Conservation (phyloP, 2,888 invertebrate genomes). For the Furcula furcula region DNA sequence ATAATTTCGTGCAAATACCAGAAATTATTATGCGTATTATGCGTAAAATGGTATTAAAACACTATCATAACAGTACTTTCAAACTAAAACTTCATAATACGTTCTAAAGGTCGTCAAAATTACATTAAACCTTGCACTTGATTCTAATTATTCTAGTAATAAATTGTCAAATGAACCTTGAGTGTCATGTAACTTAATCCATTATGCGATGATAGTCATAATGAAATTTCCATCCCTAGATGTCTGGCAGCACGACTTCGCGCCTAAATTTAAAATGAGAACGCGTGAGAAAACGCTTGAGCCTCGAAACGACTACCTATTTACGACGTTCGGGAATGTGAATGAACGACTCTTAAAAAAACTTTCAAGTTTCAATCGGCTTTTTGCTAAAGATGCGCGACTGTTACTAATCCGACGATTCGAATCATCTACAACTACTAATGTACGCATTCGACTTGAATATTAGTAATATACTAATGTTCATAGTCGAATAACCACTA, state of each 20-base stretch:
- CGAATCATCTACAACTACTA: too few relatives aligned
- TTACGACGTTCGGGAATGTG: conserved; percentile 59
- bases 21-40: too few relatives aligned
- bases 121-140: too few relatives aligned
- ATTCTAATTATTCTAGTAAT: background rate
- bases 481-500: too few relatives aligned
- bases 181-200: conserved; percentile 2
- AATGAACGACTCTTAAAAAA: conserved; percentile 44
- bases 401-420: too few relatives aligned
- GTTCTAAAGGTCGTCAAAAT: too few relatives aligned
- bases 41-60: too few relatives aligned
- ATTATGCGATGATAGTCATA: conserved; percentile 15
- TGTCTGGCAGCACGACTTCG: conserved; percentile 53
- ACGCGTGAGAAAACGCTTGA: conserved; percentile 69
- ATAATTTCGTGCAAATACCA: too few relatives aligned
- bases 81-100: too few relatives aligned
- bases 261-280: conserved; percentile 69
- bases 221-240: conserved; percentile 30
- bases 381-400: conserved; percentile 38
- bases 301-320: conserved; percentile 57
- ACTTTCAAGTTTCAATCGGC: conserved; percentile 24
- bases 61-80: too few relatives aligned
- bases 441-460: too few relatives aligned
- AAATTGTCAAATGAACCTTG: background rate
- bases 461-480: too few relatives aligned